Evolutionary conservation across 2,888 invertebrate species (phyloP), one percentile per base, ranked within the genome.

Genomic region (Scrobipalpa costella): DNA sequence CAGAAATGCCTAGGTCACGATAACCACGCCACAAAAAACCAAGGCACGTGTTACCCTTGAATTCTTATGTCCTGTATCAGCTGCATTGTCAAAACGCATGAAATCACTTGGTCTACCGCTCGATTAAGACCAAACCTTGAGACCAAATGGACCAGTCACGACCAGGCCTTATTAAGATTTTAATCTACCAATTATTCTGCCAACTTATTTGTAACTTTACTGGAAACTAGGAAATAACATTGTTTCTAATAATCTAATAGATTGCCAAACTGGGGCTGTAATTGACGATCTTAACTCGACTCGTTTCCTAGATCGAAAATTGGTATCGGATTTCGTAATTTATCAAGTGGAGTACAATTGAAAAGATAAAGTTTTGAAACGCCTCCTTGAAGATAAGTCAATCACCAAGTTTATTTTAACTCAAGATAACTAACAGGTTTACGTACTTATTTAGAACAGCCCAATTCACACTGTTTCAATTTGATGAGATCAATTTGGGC

Each of bases 1-100:
- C 73, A 69, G 73, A 84, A 86, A 87, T 86, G 83, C 80, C 85
- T 86, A 85, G 87, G 86, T 85, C 87, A 86, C 81, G 83, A 71
- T 57, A 69, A 61, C 71, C 84, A 83, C 81, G 81, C 72, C 69
- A 61, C 64, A 66, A 69, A 75, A 74, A 76, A 77, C 71, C 73
- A 73, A 68, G 55, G 57, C 38, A 57, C 47, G 34, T 64, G 76
- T 78, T 80, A 79, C 80, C 86, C 85, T 87, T 86, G 86, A 75
- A 64, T 74, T 72, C 78, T 77, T 81, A 79, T 78, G 81, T 34
- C 27, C 59, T 47, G 33, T 57, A 57, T 55, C 44, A 33, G 67
- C 66, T 71, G 57, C 76, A 74, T 80, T 83, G 85, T 86, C 83
- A 83, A 85, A 60, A 36, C 44, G 27, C 27, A 60, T 47, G 52